phyloP scores from a whole-genome alignment of 2,797 vertebrate species.

The Craterocephalus amniculus region DNA sequence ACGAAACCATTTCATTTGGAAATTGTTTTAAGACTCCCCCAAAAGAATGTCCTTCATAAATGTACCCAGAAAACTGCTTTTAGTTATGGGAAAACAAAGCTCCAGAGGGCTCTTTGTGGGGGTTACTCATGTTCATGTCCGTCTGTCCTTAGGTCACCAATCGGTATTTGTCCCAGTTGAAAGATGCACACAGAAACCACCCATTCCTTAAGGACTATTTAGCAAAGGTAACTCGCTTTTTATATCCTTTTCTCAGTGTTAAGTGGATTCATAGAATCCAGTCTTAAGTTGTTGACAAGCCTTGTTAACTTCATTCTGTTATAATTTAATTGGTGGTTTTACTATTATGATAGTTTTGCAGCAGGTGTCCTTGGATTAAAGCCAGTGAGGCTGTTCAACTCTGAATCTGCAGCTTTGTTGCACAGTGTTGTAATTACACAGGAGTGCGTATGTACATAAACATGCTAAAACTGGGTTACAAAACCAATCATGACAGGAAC shows the following conservation, averaged over 20 bases:
- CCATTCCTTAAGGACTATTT: slow-evolving; percentile 95
- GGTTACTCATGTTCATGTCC: neutral
- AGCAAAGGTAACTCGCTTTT: slow-evolving; percentile 85
- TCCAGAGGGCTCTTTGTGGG: too few species aligned
- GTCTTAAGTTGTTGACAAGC: slow-evolving; percentile 7
- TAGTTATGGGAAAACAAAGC: neutral
- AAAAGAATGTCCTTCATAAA: neutral
- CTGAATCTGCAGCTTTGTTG: slow-evolving; percentile 39
- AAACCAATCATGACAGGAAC: slow-evolving; percentile 33
- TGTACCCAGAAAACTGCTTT: slow-evolving; percentile 2
- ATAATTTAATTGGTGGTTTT: slow-evolving; percentile 8
- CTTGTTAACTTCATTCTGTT: slow-evolving; percentile 32
- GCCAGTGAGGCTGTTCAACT: slow-evolving; percentile 42
- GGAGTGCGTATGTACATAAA: slow-evolving; percentile 55
- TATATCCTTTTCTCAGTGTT: neutral
- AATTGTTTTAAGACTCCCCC: neutral
- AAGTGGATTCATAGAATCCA: neutral
- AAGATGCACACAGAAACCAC: slow-evolving; percentile 91
- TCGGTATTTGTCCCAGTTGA: slow-evolving; percentile 95
- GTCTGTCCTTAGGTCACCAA: slow-evolving; percentile 88
- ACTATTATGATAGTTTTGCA: slow-evolving; percentile 32
- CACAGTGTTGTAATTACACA: slow-evolving; percentile 34
- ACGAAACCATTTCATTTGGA: neutral
- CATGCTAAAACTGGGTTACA: slow-evolving; percentile 37
- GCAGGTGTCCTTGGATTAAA: slow-evolving; percentile 44